Percentiles rank a stretch among this genome's conserved stretches.
phyloP scores from a whole-genome alignment of 2,888 invertebrate species.

The Alcis repandata region DNA sequence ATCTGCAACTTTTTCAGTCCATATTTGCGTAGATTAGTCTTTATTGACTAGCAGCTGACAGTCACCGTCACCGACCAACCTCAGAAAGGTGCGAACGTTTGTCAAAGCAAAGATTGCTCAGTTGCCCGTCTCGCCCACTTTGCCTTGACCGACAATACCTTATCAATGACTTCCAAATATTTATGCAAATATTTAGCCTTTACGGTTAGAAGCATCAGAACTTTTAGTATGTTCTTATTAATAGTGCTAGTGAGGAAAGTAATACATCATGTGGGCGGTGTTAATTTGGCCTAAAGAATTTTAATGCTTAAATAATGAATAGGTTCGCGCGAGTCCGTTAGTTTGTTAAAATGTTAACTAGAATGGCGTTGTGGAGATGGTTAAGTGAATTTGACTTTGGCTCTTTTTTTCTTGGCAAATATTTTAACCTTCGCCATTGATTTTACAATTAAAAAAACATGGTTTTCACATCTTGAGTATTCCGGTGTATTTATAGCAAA shows the following conservation, averaged over 20 bases:
- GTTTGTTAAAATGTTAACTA: constrained; percentile 11
- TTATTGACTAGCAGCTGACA: neutral
- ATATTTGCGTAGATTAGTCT: neutral
- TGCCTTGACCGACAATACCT: constrained; percentile 31
- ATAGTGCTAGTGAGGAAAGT: constrained; percentile 17
- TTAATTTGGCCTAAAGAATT: constrained; percentile 28
- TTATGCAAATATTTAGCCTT: constrained; percentile 28
- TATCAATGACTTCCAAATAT: constrained; percentile 33
- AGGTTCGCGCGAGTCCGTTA: constrained; percentile 9
- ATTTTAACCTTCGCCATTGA: no score
- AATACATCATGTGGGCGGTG: constrained; percentile 23
- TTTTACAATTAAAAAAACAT: no score
- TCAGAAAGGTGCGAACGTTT: constrained; percentile 15
- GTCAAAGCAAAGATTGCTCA: constrained; percentile 26
- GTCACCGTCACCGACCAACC: constrained; percentile 13
- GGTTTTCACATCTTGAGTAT: no score
- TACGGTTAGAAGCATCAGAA: constrained; percentile 23
- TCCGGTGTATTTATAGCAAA: no score
- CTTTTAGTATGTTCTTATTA: constrained; percentile 23
- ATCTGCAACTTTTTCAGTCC: neutral
- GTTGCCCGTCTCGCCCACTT: constrained; percentile 8
- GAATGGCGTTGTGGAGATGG: neutral
- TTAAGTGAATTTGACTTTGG: neutral
- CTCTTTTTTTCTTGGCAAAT: neutral
- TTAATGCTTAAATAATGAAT: constrained; percentile 20